Base-by-base conservation (phyloP, 2,113 vertebrate genomes). In the Oxygymnocypris stewartii region DNA sequence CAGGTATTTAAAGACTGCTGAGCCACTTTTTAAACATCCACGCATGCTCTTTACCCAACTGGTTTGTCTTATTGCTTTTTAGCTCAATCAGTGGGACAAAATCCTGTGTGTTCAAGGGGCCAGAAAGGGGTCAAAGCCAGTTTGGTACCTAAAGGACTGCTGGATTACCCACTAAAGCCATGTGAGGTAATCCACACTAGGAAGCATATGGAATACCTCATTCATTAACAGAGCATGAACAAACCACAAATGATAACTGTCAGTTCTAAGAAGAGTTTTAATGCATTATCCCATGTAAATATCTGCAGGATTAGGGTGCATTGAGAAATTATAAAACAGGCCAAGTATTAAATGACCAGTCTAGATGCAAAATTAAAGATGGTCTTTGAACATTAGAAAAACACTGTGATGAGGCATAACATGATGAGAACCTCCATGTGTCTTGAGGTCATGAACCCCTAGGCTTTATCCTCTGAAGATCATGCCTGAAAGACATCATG, bases 81-180 rank as follows among this genome's bases (percentile, higher is more conserved):
- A 71, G 31, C n/a, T 82, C 71, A 35, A 85, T 65, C 42, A 84
- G 51, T 84, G 69, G 20, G 63, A 78, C 54, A 83, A 75, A 59
- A 47, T 69, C 25, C 18, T n/a, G 69, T 80, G 31, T 79, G 76
- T 25, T 89, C n/a, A 85, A 42, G 71, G 44, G 78, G 47, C 73
- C 54, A 83, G 83, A 85, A 63, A 20, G 28, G 35, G 80, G 28
- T 73, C 16, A 80, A 71, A 63, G 51, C 75, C 44, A 69, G 54
- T 83, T 73, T 73, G 69, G 37, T 84, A 65, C 54, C 18, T 67
- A 84, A 47, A 79, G 65, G 51, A 75, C 57, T 76, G 63, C 80
- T 67, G 25, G 80, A 84, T 78, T 84, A 85, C 31, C 76, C 44
- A 69, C 23, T 51, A 44, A 82, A 81, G 57, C 47, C 4, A 10